phyloP scores from a whole-genome alignment of 2,797 vertebrate species.

The Chelmon rostratus region DNA sequence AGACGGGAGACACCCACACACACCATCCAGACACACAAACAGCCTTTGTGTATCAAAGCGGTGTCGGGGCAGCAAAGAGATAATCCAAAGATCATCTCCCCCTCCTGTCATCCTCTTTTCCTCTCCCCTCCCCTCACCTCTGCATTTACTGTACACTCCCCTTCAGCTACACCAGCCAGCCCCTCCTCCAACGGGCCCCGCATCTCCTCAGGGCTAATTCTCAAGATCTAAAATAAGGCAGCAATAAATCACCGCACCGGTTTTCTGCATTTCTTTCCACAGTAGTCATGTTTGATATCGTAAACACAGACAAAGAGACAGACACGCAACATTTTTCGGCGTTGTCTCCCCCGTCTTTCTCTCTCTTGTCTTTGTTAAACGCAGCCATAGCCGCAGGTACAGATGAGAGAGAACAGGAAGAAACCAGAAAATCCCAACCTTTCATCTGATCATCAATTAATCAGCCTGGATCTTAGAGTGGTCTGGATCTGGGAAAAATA shows the following conservation, averaged over 20 bases:
- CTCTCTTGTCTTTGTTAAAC: slow-evolving; percentile 15
- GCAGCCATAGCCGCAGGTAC: slow-evolving; percentile 26
- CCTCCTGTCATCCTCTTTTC: slow-evolving; percentile 48
- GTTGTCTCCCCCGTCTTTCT: neutral
- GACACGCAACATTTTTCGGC: slow-evolving; percentile 1
- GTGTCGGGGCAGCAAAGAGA: slow-evolving; percentile 32
- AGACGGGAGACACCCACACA: slow-evolving; percentile 40
- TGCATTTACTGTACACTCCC: slow-evolving; percentile 9
- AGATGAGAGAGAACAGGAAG: slow-evolving; percentile 19
- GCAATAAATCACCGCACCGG: slow-evolving; percentile 63
- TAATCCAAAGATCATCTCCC: slow-evolving; percentile 60
- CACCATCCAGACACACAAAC: slow-evolving; percentile 21
- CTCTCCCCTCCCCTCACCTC: neutral
- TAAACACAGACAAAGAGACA: slow-evolving; percentile 42
- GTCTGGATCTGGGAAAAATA: slow-evolving; percentile 19
- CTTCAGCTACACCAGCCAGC: neutral
- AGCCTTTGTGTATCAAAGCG: slow-evolving; percentile 32
- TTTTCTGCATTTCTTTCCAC: slow-evolving; percentile 33
- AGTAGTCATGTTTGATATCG: neutral
- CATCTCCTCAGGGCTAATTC: slow-evolving; percentile 41
- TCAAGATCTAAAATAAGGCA: slow-evolving; percentile 32
- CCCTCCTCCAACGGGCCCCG: slow-evolving; percentile 7
- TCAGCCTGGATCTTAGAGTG: slow-evolving; percentile 1
- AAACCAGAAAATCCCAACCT: slow-evolving; percentile 29
- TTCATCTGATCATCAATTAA: slow-evolving; percentile 49